Percentiles rank a stretch among this genome's conserved stretches.
Conservation (phyloP, 2,113 vertebrate species). For the Microcebus lehilahytsara region DNA sequence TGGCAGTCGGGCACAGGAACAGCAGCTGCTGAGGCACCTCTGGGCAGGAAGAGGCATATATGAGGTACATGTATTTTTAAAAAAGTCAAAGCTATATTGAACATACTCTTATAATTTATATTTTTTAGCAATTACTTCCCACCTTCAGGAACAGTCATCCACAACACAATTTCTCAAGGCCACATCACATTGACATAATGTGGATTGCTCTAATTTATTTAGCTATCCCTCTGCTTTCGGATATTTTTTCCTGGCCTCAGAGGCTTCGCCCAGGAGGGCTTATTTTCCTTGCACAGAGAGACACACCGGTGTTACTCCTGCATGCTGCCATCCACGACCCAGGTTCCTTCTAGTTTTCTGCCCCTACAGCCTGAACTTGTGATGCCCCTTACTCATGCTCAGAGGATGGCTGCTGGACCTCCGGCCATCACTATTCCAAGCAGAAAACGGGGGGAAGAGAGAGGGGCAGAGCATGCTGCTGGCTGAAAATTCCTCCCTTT, state of each 20-base stretch:
- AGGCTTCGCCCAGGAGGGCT: neutral
- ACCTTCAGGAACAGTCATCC: neutral
- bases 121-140: neutral
- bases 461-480: neutral
- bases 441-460: neutral
- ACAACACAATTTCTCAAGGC: neutral
- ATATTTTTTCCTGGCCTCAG: neutral
- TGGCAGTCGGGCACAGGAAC: neutral
- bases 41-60: neutral
- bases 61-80: neutral
- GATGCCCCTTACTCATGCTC: neutral
- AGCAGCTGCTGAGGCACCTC: accelerated
- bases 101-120: too few relatives aligned
- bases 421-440: neutral
- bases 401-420: neutral
- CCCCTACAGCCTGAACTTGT: neutral
- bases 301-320: accelerated
- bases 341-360: neutral
- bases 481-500: neutral
- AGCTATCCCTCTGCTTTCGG: neutral
- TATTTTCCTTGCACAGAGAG: neutral
- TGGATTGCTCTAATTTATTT: neutral
- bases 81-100: neutral
- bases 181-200: too few relatives aligned
- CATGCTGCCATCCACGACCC: neutral